Percentiles rank a stretch among this genome's conserved stretches.
These are phyloP conservation scores for Platycheirus rosarum DNA, from an alignment of 2,888 invertebrate genomes.

Conservation along the genomic window DNA sequence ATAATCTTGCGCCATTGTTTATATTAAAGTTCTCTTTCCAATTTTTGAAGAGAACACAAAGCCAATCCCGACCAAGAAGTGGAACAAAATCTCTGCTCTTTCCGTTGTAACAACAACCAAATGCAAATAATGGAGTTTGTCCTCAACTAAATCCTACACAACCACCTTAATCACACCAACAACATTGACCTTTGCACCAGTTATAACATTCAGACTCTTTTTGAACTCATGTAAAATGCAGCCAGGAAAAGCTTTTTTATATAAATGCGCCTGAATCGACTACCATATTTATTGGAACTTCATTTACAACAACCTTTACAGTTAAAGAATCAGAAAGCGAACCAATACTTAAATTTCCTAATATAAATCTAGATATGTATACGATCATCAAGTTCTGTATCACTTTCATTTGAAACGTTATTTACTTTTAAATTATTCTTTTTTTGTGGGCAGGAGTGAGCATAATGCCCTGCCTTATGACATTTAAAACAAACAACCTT, in stretches of 20 bases:
- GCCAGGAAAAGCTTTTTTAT: neutral
- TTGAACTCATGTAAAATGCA: conserved; percentile 3
- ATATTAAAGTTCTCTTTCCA: neutral
- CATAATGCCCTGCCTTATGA: neutral
- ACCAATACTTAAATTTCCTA: conserved; percentile 1
- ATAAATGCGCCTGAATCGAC: neutral
- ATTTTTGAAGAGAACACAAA: neutral
- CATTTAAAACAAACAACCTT: neutral
- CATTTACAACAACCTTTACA: conserved; percentile 1
- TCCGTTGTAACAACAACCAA: conserved; percentile 1
- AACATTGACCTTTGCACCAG: neutral
- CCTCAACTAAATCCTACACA: neutral
- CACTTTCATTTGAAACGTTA: neutral
- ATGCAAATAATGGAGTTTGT: neutral
- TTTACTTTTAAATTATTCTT: neutral
- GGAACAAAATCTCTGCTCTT: neutral
- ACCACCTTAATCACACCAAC: neutral
- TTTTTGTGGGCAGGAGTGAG: conserved; percentile 3
- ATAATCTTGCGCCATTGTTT: too few species aligned
- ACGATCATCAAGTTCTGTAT: neutral
- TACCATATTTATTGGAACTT: neutral
- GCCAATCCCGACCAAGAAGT: neutral
- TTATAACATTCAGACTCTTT: neutral
- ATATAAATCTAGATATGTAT: neutral
- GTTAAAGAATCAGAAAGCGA: neutral